Evolutionary conservation across 2,888 invertebrate species (phyloP), one percentile per base, ranked within the genome.

Genomic region (Prosopocoilus inquinatus): DNA sequence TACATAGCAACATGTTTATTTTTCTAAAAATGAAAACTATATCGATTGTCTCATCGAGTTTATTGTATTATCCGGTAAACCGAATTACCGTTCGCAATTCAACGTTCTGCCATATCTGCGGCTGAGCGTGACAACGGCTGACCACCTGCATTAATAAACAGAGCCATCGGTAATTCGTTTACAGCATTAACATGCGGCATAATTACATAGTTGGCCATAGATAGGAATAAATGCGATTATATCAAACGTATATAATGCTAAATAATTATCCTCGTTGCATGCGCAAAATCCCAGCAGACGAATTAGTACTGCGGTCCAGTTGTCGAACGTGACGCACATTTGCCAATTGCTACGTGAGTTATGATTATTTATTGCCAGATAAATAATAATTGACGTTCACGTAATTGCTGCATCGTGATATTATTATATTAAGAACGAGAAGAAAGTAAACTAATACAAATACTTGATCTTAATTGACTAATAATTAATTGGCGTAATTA

Each of bases 221-320:
- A 70, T 68, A 67, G 64, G 67, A 69, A 70, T 67, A 70, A 73
- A 73, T 69, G 67, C 66, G 70, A 74, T 73, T 73, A 73, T 71
- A 70, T 70, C 67, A 70, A 72, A 70, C 70, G 70, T 70, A 68
- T 68, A 72, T 72, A 71, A 73, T 71, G 70, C 72, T 74, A 73
- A 75, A 75, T 74, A 73, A 75, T 75, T 75, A 75, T 74, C 70
- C 66, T 68, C 66, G 71, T 70, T 72, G 72, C 72, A 71, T 71
- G 70, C 67, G 61, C 60, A 64, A 65, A 65, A 64, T 74, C 74
- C 75, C 74, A 52, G 59, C 55, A 70, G 74, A 68, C 71, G 65
- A 74, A 74, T 75, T 75, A 75, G 70, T 68, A 69, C 67, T 69
- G 67, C 70, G 69, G 72, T 70, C 70, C 70, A 63, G 65, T 70